phyloP scores from a whole-genome alignment of 2,113 vertebrate genomes.

The Leucopternis melanops region DNA sequence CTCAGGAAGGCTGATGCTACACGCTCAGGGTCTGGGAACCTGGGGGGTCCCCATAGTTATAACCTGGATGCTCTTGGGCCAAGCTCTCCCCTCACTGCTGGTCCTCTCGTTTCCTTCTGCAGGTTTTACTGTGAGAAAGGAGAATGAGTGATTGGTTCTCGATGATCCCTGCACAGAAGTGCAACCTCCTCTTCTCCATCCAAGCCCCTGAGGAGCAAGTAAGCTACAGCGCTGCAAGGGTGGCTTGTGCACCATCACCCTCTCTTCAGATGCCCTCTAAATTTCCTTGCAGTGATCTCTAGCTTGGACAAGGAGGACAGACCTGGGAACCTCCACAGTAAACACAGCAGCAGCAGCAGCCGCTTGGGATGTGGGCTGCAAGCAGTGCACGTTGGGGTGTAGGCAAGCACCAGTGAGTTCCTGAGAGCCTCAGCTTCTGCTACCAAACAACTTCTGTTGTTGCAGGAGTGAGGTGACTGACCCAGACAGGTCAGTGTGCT shows the following conservation, averaged over 20 bases:
- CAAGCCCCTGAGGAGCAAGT: neutral
- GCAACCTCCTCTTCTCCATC: neutral
- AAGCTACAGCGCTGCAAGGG: neutral
- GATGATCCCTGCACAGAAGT: neutral
- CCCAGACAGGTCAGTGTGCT: neutral
- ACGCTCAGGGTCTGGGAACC: rapidly evolving
- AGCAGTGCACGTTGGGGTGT: no score
- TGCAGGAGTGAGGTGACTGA: neutral
- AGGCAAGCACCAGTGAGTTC: neutral
- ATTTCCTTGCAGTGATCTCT: neutral
- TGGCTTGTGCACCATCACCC: neutral
- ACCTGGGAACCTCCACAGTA: neutral
- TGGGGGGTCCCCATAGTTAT: neutral
- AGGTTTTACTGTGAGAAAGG: neutral
- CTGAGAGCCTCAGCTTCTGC: neutral
- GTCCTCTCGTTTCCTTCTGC: neutral
- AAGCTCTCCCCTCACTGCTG: neutral
- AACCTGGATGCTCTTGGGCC: neutral
- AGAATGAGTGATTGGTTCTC: neutral
- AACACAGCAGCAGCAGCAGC: neutral
- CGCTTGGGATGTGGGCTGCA: neutral
- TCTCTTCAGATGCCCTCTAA: neutral
- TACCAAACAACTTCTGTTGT: neutral
- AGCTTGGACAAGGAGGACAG: neutral
- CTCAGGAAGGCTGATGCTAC: neutral